These are phyloP conservation scores for Diorhabda sublineata DNA, from an alignment of 1,140 invertebrate species.

Conservation along the genomic window DNA sequence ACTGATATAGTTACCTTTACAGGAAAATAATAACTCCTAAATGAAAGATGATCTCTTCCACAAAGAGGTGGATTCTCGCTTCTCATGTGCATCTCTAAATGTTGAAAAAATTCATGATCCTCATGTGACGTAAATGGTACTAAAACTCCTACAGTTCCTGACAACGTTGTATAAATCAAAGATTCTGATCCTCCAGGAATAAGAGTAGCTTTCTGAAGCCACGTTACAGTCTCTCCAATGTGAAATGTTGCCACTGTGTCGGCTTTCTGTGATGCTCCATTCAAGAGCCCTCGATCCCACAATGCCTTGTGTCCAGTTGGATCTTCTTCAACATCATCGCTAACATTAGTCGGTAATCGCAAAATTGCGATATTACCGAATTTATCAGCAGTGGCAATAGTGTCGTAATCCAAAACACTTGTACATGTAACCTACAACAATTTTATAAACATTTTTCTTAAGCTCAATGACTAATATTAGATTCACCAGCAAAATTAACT, in stretches of 20 bases:
- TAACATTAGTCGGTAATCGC: slow-evolving; percentile 82
- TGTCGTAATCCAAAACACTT: slow-evolving; percentile 94
- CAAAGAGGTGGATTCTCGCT: slow-evolving; percentile 94
- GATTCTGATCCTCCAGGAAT: slow-evolving; percentile 97
- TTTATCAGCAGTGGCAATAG: slow-evolving; percentile 93
- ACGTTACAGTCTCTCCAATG: slow-evolving; percentile 91
- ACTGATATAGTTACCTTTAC: slow-evolving; percentile 69
- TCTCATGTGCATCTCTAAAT: slow-evolving; percentile 99
- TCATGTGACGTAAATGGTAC: slow-evolving; percentile 98
- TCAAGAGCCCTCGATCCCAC: slow-evolving; percentile 81
- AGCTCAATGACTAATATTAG: too few relatives aligned
- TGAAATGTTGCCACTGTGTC: slow-evolving; percentile 91
- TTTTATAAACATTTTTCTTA: too few relatives aligned
- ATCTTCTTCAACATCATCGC: slow-evolving; percentile 98
- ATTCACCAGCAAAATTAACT: too few relatives aligned
- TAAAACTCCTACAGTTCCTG: slow-evolving; percentile 91
- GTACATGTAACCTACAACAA: slow-evolving; percentile 71
- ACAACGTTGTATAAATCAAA: slow-evolving; percentile 92
- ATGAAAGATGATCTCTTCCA: slow-evolving; percentile 96
- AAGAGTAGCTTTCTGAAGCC: slow-evolving; percentile 88
- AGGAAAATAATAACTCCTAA: slow-evolving; percentile 95
- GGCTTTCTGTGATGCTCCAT: slow-evolving; percentile 88
- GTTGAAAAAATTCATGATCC: slow-evolving; percentile 99
- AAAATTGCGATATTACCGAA: slow-evolving; percentile 97
- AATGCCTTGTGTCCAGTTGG: slow-evolving; percentile 97